Evolutionary conservation across 2,113 vertebrate genomes (phyloP), one percentile per base, ranked within the genome.

Genomic region (Bagarius yarrelli): DNA sequence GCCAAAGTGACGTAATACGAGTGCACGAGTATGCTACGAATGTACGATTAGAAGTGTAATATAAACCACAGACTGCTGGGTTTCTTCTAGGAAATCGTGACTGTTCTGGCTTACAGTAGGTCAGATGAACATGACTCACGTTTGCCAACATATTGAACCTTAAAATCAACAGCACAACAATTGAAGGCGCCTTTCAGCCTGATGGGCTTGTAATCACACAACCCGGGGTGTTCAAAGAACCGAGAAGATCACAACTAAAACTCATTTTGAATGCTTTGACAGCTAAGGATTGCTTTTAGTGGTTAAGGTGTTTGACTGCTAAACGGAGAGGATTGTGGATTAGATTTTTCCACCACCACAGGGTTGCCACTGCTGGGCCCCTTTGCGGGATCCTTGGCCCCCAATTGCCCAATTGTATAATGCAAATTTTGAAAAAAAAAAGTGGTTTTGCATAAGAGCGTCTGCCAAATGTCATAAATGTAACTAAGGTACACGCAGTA

Each of bases 151-250:
- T 32, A 14, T 27, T 72, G 12, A 72, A 72, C 27, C 8, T 72
- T 53, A 72, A 53, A 53, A 32, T 72, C 47, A 55, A 70, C 44
- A 30, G 69, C 50, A 27, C 44, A 71, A 52, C 69, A 8, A n/a
- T 52, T 71, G 19, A 71, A 71, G 70, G 19, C 19, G 50, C 70
- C 50, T 34, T 34, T 32, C 70, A 25, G 69, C 50, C 44, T 27
- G 44, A 50, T 3, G 30, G 70, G 16, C 47, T 32, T 27, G 32
- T 72, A 32, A 72, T 55, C 70, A 72, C 3, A 72, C 44, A 55
- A 72, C 19, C 25, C 4, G n/a, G 27, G 16, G 44, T 18, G 12
- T 9, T 50, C 6, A 50, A 70, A 50, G n/a, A n/a, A n/a, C n/a
- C n/a, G n/a, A n/a, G n/a, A n/a, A n/a, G n/a, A n/a, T n/a, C n/a